These are phyloP conservation scores for Neolamprologus variostigma DNA, from an alignment of 2,113 vertebrate species.

Conservation along the genomic window DNA sequence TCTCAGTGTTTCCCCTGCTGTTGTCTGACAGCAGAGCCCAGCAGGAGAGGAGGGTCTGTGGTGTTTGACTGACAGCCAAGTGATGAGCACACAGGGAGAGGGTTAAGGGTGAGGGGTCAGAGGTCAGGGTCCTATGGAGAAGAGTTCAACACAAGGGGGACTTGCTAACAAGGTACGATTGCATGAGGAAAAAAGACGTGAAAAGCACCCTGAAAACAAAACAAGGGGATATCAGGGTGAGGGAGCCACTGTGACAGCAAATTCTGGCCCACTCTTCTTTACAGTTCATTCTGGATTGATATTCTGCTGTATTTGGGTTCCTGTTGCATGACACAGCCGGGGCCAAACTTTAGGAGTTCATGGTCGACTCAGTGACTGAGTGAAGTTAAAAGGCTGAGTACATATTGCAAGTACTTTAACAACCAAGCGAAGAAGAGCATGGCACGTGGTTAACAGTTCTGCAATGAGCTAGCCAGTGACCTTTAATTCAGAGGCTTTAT, in stretches of 20 bases:
- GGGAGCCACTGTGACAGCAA: neutral
- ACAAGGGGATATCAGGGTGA: neutral
- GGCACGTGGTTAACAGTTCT: neutral
- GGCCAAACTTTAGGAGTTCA: neutral
- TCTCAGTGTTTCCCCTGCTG: neutral
- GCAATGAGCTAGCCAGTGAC: neutral
- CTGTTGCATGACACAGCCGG: neutral
- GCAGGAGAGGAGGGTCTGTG: conserved; percentile 32
- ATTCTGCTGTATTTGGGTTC: neutral
- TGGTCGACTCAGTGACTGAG: neutral
- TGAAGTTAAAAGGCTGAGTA: neutral
- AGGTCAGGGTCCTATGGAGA: conserved; percentile 46
- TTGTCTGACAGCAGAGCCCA: conserved; percentile 31
- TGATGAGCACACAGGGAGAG: conserved; percentile 29
- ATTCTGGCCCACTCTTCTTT: neutral
- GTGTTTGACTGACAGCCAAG: conserved; percentile 63
- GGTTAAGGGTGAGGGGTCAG: conserved; percentile 60
- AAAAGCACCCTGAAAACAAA: neutral
- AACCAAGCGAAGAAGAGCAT: neutral
- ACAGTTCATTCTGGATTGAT: neutral
- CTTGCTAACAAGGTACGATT: conserved; percentile 38
- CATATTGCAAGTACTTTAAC: neutral
- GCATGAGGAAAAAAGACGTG: neutral
- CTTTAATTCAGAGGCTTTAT: neutral
- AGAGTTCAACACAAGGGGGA: neutral